These are phyloP conservation scores for Martes martes DNA, from an alignment of 2,113 vertebrate genomes.

Conservation along the genomic window DNA sequence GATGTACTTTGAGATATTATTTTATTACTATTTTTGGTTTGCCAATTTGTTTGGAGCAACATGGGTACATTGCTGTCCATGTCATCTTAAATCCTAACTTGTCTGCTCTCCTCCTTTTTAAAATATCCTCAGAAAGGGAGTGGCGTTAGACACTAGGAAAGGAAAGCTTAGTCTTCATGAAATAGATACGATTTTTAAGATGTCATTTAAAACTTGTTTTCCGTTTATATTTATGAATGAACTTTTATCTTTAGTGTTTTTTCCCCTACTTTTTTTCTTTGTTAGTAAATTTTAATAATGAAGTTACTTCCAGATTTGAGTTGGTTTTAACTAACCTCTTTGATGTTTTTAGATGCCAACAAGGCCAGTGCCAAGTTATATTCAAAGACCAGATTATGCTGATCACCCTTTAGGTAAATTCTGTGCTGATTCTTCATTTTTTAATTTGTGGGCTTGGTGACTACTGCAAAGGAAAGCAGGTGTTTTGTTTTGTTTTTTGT, in stretches of 20 bases:
- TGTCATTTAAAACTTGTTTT: neutral
- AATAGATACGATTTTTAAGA: neutral
- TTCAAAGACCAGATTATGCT: conserved; percentile 98
- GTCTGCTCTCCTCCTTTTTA: neutral
- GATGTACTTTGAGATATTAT: neutral
- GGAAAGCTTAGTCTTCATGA: neutral
- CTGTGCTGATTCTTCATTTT: neutral
- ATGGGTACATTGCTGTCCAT: neutral
- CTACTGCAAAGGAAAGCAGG: neutral
- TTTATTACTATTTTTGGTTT: neutral
- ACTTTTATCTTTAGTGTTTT: neutral
- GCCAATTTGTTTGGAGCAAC: neutral
- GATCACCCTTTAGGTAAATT: conserved; percentile 96
- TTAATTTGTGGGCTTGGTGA: neutral
- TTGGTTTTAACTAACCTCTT: neutral
- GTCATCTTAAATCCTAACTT: neutral
- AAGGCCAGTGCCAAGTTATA: conserved; percentile 93
- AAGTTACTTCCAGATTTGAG: neutral
- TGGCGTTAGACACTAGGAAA: neutral
- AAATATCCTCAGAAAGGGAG: neutral
- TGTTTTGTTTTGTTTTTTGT: neutral
- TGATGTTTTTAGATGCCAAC: conserved; percentile 89
- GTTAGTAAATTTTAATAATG: conserved; percentile 19
- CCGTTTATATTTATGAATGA: neutral
- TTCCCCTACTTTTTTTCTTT: neutral